phyloP scores from a whole-genome alignment of 2,888 invertebrate genomes.

The Platynereis dumerilii region DNA sequence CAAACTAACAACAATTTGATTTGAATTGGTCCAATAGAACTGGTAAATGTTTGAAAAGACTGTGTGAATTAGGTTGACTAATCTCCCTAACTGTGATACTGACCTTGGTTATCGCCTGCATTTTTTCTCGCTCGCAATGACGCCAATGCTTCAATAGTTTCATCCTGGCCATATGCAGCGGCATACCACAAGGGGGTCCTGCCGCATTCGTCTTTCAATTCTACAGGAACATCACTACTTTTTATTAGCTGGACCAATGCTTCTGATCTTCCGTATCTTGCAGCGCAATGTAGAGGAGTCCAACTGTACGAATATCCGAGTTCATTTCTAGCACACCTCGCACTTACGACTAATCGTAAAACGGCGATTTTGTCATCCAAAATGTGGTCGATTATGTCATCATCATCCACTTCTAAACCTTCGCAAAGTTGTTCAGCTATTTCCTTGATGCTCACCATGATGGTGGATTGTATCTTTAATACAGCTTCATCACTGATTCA shows the following conservation, averaged over 20 bases:
- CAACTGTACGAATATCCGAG: constrained; percentile 14
- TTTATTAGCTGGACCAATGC: constrained; percentile 11
- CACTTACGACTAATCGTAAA: constrained; percentile 15
- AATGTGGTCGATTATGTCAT: constrained; percentile 19
- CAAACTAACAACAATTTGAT: no score
- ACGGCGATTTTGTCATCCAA: constrained; percentile 23
- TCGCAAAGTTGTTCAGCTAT: constrained; percentile 22
- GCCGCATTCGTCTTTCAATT: constrained; percentile 17
- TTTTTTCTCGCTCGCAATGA: constrained; percentile 12
- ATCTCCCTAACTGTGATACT: no score
- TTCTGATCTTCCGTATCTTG: constrained; percentile 7
- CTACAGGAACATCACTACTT: constrained; percentile 13
- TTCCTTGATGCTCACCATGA: constrained; percentile 24
- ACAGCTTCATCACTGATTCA: no score
- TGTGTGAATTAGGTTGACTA: no score
- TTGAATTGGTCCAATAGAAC: no score
- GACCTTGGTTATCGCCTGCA: constrained; percentile 7
- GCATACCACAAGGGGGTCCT: constrained; percentile 22
- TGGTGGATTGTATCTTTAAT: neutral
- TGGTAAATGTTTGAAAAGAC: no score
- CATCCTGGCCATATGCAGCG: constrained; percentile 19
- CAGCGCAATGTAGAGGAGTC: constrained; percentile 24
- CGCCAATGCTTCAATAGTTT: constrained; percentile 9
- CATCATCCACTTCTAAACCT: constrained; percentile 17
- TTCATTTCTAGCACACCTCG: constrained; percentile 18